Evolutionary conservation across 2,888 invertebrate species (phyloP).

Genomic region (Xanthia togata): DNA sequence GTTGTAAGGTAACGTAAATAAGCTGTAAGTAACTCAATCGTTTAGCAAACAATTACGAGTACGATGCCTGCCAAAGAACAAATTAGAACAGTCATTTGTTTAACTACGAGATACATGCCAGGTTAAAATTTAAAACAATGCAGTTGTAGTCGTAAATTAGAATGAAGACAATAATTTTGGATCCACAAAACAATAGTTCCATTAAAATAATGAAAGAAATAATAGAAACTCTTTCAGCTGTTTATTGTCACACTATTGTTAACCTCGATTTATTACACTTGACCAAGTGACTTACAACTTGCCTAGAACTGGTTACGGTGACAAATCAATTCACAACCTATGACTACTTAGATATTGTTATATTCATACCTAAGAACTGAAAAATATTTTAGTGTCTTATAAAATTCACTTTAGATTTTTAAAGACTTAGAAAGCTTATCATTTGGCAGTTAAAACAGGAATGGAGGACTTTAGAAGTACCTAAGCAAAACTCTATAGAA

Average conservation of each 20-base stretch:
- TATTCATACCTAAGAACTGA: not conserved
- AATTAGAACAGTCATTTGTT: not conserved
- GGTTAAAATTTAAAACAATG: not conserved
- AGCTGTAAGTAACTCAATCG: too few relatives aligned
- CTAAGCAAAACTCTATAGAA: too few relatives aligned
- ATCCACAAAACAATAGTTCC: conserved; percentile 10
- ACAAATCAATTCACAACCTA: conserved; percentile 28
- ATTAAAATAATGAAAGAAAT: not conserved
- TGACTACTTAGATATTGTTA: not conserved
- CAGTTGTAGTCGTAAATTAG: not conserved
- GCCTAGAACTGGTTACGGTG: conserved; percentile 26
- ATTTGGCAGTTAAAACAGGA: not conserved
- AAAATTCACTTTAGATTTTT: not conserved
- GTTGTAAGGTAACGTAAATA: too few relatives aligned
- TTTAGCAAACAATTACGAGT: not conserved
- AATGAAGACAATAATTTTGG: conserved; percentile 6
- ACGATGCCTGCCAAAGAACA: not conserved
- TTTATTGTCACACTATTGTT: conserved; percentile 16
- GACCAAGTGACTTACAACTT: conserved; percentile 30
- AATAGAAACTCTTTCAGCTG: conserved; percentile 15
- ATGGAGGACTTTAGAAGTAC: too few relatives aligned
- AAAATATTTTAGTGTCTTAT: not conserved
- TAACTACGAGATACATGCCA: too few relatives aligned
- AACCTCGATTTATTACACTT: conserved; percentile 29
- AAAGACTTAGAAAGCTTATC: not conserved